phyloP scores from a whole-genome alignment of 2,797 vertebrate species.

The Okamejei kenojei region DNA sequence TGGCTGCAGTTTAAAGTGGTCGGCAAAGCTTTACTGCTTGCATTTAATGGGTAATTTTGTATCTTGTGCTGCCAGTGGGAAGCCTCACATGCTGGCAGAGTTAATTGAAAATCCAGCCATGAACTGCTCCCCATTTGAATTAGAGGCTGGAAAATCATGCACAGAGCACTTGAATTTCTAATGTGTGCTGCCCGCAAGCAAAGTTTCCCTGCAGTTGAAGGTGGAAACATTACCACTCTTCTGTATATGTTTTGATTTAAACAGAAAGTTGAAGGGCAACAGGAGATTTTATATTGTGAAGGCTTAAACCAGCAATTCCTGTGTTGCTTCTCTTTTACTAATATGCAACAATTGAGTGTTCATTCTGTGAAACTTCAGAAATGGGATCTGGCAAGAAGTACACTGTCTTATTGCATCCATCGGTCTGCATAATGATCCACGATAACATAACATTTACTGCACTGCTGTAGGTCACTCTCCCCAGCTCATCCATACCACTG shows the following conservation, averaged over 20 bases:
- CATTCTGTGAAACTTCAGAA: background rate
- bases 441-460: background rate
- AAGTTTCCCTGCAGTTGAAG: background rate
- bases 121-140: background rate
- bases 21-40: background rate
- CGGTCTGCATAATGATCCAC: background rate
- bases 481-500: background rate
- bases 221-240: background rate
- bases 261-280: background rate
- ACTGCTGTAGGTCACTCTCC: background rate
- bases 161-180: background rate
- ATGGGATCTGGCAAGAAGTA: background rate
- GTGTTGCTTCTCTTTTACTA: background rate
- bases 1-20: background rate
- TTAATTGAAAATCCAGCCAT: background rate
- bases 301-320: background rate
- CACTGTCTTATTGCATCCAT: background rate
- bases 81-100: background rate
- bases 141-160: conserved; percentile 3
- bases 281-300: background rate
- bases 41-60: background rate
- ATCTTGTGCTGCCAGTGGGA: background rate
- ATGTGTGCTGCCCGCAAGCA: background rate
- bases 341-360: background rate
- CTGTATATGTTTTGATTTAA: background rate